These are phyloP conservation scores for Chloromyia formosa DNA, from an alignment of 2,888 invertebrate genomes.

Conservation along the genomic window DNA sequence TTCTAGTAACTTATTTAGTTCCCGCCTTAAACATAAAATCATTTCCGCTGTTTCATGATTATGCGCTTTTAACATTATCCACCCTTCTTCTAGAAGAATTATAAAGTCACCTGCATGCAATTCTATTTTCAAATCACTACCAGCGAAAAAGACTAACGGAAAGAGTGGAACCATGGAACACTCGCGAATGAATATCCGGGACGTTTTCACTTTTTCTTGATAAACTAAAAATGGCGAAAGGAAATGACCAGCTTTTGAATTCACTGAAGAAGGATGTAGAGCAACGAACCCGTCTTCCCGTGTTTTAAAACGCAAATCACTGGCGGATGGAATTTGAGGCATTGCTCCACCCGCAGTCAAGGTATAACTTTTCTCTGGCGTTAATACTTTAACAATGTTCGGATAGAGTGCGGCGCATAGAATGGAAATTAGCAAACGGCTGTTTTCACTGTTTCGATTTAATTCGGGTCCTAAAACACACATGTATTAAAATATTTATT, in stretches of 20 bases:
- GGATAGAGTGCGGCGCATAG: constrained; percentile 94
- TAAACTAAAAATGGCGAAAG: constrained; percentile 81
- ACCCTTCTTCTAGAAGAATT: constrained; percentile 79
- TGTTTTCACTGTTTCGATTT: constrained; percentile 79
- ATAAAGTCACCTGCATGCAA: constrained; percentile 78
- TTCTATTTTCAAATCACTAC: constrained; percentile 77
- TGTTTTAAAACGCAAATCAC: constrained; percentile 79
- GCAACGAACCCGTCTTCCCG: constrained; percentile 77
- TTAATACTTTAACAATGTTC: constrained; percentile 83
- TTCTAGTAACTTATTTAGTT: constrained; percentile 79
- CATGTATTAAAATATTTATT: background rate
- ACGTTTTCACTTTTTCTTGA: constrained; percentile 85
- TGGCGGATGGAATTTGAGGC: constrained; percentile 74
- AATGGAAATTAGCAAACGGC: constrained; percentile 79
- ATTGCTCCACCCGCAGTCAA: constrained; percentile 79
- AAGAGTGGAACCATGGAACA: constrained; percentile 82
- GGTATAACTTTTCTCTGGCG: constrained; percentile 80
- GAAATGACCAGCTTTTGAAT: constrained; percentile 72
- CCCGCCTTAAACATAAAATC: constrained; percentile 79
- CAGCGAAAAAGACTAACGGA: constrained; percentile 76
- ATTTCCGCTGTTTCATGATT: constrained; percentile 84
- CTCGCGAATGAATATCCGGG: constrained; percentile 80
- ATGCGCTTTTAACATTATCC: constrained; percentile 83
- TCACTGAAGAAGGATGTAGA: constrained; percentile 81
- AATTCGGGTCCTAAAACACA: constrained; percentile 64